These are phyloP conservation scores for Leptinotarsa peninsularis DNA, from an alignment of 2,888 invertebrate species.

Conservation along the genomic window DNA sequence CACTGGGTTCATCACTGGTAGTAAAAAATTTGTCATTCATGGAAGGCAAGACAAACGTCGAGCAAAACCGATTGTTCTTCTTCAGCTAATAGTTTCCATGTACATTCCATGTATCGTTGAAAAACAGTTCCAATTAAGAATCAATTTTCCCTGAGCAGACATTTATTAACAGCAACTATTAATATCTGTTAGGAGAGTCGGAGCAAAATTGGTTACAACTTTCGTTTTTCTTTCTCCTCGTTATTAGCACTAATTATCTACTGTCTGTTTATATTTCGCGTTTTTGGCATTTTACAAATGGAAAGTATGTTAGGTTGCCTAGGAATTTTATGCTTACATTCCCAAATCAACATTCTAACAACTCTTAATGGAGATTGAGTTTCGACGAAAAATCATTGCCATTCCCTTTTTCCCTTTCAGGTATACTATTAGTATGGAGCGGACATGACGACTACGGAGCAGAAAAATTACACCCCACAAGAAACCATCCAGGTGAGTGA, in stretches of 20 bases:
- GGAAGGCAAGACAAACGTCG: no score
- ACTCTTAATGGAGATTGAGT: constrained; percentile 8
- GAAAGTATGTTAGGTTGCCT: no score
- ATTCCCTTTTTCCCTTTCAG: constrained; percentile 12
- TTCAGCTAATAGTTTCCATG: neutral
- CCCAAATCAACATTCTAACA: constrained; percentile 5
- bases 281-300: constrained; percentile 16
- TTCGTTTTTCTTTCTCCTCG: constrained; percentile 31
- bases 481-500: constrained; percentile 60
- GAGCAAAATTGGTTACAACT: constrained; percentile 34
- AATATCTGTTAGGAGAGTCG: constrained; percentile 35
- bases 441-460: constrained; percentile 50
- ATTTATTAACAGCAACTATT: constrained; percentile 36
- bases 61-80: neutral
- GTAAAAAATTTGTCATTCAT: no score
- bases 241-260: constrained; percentile 36
- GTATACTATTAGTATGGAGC: constrained; percentile 17
- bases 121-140: neutral
- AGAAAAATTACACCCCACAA: constrained; percentile 57
- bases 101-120: neutral
- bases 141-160: constrained; percentile 10
- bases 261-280: constrained; percentile 17
- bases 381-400: constrained; percentile 2
- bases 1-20: no score
- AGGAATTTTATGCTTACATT: neutral